These are phyloP conservation scores for Dascyllus trimaculatus DNA, from an alignment of 2,113 vertebrate genomes.

Conservation along the genomic window DNA sequence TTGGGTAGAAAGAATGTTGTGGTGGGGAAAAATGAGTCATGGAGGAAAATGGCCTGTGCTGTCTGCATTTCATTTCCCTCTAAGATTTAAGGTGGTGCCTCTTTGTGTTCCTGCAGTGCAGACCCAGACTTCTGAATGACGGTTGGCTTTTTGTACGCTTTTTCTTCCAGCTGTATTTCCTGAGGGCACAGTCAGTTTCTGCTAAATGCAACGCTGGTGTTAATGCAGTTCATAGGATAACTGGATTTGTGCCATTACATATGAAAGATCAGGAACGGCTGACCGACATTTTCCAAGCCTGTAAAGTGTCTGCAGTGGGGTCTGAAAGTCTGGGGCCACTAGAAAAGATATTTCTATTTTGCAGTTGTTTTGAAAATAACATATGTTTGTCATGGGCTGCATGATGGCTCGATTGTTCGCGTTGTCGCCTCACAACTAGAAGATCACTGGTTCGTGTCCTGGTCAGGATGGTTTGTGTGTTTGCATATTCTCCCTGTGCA, in stretches of 20 bases:
- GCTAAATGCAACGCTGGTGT: background rate
- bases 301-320: no score
- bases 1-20: slow-evolving; percentile 51
- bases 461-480: no score
- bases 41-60: slow-evolving; percentile 37
- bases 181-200: background rate
- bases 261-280: no score
- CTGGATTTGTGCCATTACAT: no score
- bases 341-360: no score
- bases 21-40: slow-evolving; percentile 78
- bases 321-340: no score
- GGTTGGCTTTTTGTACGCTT: background rate
- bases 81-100: slow-evolving; percentile 3
- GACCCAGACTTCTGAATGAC: background rate
- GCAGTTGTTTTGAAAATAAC: no score
- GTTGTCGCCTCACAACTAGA: no score
- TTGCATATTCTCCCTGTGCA: no score
- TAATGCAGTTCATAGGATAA: background rate
- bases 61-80: slow-evolving; percentile 11
- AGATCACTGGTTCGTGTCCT: no score
- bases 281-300: background rate
- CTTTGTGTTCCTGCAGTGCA: slow-evolving; percentile 15
- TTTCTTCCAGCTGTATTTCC: background rate
- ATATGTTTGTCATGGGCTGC: no score
- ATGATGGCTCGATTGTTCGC: no score